phyloP scores from a whole-genome alignment of 2,113 vertebrate species.

The Ptilonorhynchus violaceus region DNA sequence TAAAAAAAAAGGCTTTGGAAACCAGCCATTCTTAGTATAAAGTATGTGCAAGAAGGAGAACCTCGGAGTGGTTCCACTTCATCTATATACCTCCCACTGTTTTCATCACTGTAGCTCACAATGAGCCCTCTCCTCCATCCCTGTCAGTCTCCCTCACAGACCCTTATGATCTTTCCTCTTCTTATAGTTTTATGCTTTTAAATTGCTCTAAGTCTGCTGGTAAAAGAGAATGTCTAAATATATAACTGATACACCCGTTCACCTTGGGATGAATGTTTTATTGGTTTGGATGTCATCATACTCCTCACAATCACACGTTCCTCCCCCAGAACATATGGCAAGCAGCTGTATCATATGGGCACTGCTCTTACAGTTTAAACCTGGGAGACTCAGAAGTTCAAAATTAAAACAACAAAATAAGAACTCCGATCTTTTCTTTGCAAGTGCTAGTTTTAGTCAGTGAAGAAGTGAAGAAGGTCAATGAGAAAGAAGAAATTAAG shows the following conservation, averaged over 20 bases:
- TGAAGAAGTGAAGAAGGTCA: background rate
- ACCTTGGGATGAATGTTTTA: conserved; percentile 56
- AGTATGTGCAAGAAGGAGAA: background rate
- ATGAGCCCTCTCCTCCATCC: conserved; percentile 6
- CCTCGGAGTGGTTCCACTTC: background rate
- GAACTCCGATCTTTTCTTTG: background rate
- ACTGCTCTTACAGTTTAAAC: background rate
- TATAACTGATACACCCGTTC: conserved; percentile 50
- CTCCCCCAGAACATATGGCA: conserved; percentile 27
- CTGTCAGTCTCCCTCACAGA: conserved; percentile 7
- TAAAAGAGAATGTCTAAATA: conserved; percentile 30
- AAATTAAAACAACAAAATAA: background rate
- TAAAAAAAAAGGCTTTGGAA: background rate
- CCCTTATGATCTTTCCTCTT: background rate
- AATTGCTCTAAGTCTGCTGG: background rate
- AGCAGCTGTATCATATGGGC: background rate
- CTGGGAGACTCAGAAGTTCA: background rate
- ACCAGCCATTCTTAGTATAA: background rate
- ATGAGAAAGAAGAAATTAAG: background rate
- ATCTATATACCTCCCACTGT: conserved; percentile 35
- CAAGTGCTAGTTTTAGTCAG: background rate
- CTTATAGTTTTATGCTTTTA: conserved; percentile 16
- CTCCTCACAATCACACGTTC: conserved; percentile 23
- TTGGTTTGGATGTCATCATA: conserved; percentile 30
- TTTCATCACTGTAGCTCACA: conserved; percentile 28